Conservation (phyloP, 2,113 vertebrate genomes). For the Entelurus aequoreus region DNA sequence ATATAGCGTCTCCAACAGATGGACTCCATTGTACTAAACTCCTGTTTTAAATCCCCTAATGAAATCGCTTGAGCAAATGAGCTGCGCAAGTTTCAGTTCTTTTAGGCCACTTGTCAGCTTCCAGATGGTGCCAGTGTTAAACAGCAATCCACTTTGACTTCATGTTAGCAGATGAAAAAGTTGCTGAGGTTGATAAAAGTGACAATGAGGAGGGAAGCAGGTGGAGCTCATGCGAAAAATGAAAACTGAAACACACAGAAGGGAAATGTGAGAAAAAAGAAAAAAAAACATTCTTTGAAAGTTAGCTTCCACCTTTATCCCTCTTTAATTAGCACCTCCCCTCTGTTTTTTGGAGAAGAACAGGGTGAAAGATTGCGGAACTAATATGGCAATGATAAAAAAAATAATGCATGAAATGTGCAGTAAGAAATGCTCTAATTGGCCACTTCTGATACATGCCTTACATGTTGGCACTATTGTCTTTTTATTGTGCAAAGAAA, state of each 20-base stretch:
- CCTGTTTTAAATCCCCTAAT: background rate
- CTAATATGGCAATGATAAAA: background rate
- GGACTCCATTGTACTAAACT: too few relatives aligned
- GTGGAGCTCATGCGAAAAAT: conserved; percentile 33
- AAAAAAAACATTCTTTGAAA: conserved; percentile 6
- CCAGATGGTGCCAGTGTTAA: too few relatives aligned
- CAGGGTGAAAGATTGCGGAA: background rate
- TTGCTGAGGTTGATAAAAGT: too few relatives aligned
- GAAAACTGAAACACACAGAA: background rate
- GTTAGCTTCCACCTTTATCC: conserved; percentile 31
- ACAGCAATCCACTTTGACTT: too few relatives aligned
- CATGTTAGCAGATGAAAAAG: too few relatives aligned
- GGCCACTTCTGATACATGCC: too few relatives aligned
- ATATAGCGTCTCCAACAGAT: too few relatives aligned
- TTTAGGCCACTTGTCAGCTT: background rate
- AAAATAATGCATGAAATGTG: background rate
- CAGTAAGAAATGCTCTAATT: too few relatives aligned
- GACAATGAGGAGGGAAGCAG: background rate
- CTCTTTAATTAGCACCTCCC: conserved; percentile 72
- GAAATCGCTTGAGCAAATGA: conserved; percentile 16
- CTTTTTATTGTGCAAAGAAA: conserved; percentile 43
- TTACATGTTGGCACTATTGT: conserved; percentile 20
- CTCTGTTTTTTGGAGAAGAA: too few relatives aligned
- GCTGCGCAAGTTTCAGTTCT: conserved; percentile 16
- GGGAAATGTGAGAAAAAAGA: too few relatives aligned